Evolutionary conservation across 2,797 vertebrate species (phyloP).

Genomic region (Sphenodon punctatus): DNA sequence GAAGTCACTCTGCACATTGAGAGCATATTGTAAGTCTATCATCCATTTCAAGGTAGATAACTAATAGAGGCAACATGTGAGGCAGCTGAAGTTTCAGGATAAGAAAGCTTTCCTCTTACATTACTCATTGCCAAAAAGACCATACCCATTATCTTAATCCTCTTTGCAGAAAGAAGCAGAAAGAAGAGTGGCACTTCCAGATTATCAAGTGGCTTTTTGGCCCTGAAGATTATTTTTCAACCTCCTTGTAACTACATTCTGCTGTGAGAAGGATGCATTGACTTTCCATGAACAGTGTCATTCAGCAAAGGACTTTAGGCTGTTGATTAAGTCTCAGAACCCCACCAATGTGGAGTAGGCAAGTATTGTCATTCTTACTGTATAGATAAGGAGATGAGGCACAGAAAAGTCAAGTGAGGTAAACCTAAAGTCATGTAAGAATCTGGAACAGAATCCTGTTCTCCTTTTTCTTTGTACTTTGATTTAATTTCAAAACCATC

Average conservation of each 20-base stretch:
- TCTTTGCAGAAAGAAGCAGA: neutral
- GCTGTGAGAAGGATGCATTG: neutral
- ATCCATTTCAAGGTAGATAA: neutral
- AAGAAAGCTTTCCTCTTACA: neutral
- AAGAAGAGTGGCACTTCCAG: neutral
- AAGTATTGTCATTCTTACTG: neutral
- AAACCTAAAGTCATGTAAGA: neutral
- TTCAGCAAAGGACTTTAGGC: neutral
- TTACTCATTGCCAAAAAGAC: neutral
- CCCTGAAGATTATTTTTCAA: neutral
- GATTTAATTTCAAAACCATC: neutral
- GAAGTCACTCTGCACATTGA: neutral
- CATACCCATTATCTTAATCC: neutral
- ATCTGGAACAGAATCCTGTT: neutral
- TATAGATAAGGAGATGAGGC: neutral
- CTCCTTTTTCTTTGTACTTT: neutral
- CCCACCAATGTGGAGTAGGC: neutral
- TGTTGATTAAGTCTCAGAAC: neutral
- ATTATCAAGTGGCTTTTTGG: neutral
- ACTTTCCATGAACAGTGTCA: neutral
- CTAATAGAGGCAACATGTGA: neutral
- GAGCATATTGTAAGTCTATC: neutral
- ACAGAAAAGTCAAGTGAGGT: neutral
- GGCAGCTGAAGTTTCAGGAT: neutral
- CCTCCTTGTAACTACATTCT: conserved; percentile 4